These are phyloP conservation scores for Xestia xanthographa DNA, from an alignment of 2,888 invertebrate species.

Conservation along the genomic window DNA sequence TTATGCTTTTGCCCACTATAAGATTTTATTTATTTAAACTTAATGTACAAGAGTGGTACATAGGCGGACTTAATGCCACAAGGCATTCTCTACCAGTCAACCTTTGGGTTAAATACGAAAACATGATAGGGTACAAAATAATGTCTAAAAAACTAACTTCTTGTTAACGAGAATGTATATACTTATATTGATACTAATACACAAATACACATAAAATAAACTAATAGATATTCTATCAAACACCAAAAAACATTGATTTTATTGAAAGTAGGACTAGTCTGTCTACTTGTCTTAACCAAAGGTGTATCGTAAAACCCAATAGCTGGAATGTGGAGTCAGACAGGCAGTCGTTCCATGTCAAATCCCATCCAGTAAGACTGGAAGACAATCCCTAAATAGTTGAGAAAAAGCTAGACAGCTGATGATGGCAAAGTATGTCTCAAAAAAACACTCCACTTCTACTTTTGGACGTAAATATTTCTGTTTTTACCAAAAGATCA, in stretches of 20 bases:
- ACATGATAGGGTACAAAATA: too few relatives aligned
- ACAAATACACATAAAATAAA: too few relatives aligned
- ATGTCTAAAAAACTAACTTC: too few relatives aligned
- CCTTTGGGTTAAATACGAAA: too few relatives aligned
- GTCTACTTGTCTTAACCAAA: neutral
- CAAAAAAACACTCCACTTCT: neutral
- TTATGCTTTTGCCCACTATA: neutral
- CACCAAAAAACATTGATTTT: too few relatives aligned
- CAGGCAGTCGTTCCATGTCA: neutral
- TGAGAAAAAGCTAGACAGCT: neutral
- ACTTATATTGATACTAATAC: too few relatives aligned
- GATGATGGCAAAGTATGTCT: neutral
- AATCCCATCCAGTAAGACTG: neutral
- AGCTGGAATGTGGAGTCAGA: neutral
- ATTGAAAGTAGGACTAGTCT: neutral
- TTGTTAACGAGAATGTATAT: too few relatives aligned
- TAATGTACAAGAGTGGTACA: too few relatives aligned
- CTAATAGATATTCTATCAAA: too few relatives aligned
- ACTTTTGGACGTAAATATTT: neutral
- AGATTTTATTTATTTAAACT: neutral
- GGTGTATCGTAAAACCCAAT: neutral
- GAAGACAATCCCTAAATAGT: neutral
- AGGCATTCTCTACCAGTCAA: too few relatives aligned
- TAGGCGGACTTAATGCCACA: too few relatives aligned
- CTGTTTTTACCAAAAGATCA: neutral